Percentiles rank a stretch among this genome's conserved stretches.
Evolutionary conservation across 2,113 vertebrate genomes (phyloP).

Genomic region (Dinomys branickii): DNA sequence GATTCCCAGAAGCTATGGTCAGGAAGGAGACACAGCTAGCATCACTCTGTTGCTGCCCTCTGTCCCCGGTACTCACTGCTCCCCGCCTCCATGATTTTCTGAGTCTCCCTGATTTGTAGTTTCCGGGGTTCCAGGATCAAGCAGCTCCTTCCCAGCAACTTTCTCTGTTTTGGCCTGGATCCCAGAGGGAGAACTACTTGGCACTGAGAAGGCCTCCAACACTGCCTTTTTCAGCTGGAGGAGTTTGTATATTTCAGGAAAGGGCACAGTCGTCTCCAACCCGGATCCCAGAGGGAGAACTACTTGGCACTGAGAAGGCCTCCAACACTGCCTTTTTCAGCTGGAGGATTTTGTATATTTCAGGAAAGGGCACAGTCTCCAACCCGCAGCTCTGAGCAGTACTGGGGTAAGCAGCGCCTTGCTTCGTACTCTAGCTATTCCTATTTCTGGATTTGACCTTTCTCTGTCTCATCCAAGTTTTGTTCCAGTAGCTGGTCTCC

Average conservation of each 20-base stretch:
- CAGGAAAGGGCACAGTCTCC: not conserved
- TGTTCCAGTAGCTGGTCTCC: not conserved
- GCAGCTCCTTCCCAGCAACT: not conserved
- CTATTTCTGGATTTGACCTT: not conserved
- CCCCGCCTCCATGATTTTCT: not conserved
- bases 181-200: not conserved
- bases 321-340: not conserved
- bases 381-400: not conserved
- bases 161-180: not conserved
- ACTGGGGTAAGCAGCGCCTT: not conserved
- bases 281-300: not conserved
- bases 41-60: not conserved
- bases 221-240: not conserved
- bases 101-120: not conserved
- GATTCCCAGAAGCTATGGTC: not conserved
- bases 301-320: not conserved
- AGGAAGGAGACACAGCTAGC: not conserved
- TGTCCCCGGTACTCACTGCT: not conserved
- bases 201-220: not conserved
- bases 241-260: not conserved
- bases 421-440: not conserved
- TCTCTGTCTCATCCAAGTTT: not conserved
- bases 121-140: not conserved
- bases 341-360: not conserved
- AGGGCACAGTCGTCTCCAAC: not conserved